Base-by-base conservation (phyloP, 2,113 vertebrate species). In the Protobothrops mucrosquamatus region DNA sequence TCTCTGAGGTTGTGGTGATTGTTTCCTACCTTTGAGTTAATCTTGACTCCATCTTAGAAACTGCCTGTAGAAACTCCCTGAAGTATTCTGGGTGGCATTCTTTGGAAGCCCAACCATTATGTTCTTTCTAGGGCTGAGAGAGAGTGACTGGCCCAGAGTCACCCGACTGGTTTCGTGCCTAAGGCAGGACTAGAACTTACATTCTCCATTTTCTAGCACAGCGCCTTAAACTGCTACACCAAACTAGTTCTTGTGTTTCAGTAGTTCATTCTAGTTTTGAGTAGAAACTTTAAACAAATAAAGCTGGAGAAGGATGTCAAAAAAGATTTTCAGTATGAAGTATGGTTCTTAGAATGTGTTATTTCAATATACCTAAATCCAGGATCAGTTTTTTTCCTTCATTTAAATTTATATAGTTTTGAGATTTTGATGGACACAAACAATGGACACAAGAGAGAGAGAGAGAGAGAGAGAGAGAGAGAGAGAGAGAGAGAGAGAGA, bases 361-460 rank as follows among this genome's bases (percentile, higher is more conserved):
- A 89, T 57, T 85, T 69, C 46, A 56, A 85, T 51, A 55, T 43
- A 52, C 85, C 43, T 52, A 86, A 48, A 85, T 90, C 39, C 89
- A 61, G 90, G 20, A 29, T 23, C 46, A 54, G n/a, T 93, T 54
- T 23, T 18, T 54, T 52, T 34, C 74, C 74, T 64, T 93, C 92
- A 93, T 93, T 93, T 90, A 64, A 90, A 93, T 93, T 43, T 90
- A 93, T 90, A 93, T 90, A 87, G 24, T 90, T 81, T 69, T 56
- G 48, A 93, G 81, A 87, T 87, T 87, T 55, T 54, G 89, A n/a
- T 2, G 29, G 29, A 6, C 29, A 6, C 11, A 59, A 24, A 24
- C 48, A 51, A n/a, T 2, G 64, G 29, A 34, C 26, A n/a, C 2
- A 24, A 24, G 8, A 24, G 9, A 64, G 24, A 6, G 46, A 1